phyloP scores from a whole-genome alignment of 92 coral and sea anemone genomes.

The Montipora capitata region DNA sequence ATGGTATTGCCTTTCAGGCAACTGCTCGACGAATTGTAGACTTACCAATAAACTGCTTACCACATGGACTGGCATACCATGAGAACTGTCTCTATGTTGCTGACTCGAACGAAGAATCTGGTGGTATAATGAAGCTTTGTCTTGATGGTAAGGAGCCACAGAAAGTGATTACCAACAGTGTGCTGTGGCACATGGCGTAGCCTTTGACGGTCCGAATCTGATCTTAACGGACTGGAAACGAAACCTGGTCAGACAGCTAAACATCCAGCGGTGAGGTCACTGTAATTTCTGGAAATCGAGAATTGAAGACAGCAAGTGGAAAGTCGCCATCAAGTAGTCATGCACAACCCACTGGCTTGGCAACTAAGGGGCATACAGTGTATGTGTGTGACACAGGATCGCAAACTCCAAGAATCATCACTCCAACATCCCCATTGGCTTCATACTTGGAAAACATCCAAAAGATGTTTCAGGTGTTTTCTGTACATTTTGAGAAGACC shows the following conservation, averaged over 20 bases:
- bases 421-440: conserved; percentile 19
- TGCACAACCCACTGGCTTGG: conserved; percentile 25
- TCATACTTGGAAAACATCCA: conserved; percentile 17
- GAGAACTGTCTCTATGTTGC: conserved; percentile 10
- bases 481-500: conserved; percentile 9
- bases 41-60: conserved; percentile 8
- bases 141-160: conserved; percentile 24
- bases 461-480: conserved; percentile 35
- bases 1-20: conserved; percentile 13
- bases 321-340: conserved; percentile 4
- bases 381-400: conserved; percentile 24
- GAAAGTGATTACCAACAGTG: conserved; percentile 23
- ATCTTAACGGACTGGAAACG: conserved; percentile 23
- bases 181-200: conserved; percentile 24
- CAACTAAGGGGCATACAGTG: conserved; percentile 12
- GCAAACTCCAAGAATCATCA: conserved; percentile 14
- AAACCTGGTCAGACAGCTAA: conserved; percentile 16
- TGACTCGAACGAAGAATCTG: conserved; percentile 20
- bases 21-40: conserved; percentile 12
- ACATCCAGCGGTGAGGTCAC: conserved; percentile 20
- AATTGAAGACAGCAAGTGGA: conserved; percentile 31
- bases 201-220: background rate
- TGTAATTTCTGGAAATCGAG: conserved; percentile 21
- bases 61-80: conserved; percentile 21
- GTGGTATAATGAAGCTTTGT: conserved; percentile 13